phyloP scores from a whole-genome alignment of 1,140 invertebrate genomes.

The Trichogramma pretiosum region DNA sequence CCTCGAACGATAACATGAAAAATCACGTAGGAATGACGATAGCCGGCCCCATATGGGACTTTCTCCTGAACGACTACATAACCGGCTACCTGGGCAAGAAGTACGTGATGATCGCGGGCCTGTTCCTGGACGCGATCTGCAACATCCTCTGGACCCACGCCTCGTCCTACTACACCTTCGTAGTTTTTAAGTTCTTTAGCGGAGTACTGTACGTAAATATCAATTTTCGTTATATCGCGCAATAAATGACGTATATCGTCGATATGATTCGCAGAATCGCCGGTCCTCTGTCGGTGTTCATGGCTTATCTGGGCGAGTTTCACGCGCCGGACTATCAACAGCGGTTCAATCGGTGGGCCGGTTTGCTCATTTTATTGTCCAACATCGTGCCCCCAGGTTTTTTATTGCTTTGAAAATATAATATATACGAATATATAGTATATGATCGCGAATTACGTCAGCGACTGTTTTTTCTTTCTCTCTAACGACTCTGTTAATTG shows the following conservation, averaged over 20 bases:
- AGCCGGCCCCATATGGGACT: conserved; percentile 50
- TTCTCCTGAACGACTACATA: conserved; percentile 33
- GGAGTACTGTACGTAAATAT: conserved; percentile 49
- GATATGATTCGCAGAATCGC: conserved; percentile 34
- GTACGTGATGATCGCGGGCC: conserved; percentile 43
- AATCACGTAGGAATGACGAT: conserved; percentile 46
- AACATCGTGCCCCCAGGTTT: conserved; percentile 37
- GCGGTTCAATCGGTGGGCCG: conserved; percentile 29
- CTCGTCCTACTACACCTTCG: conserved; percentile 46
- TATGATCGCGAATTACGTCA: not conserved
- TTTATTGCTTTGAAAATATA: not conserved
- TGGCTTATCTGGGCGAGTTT: conserved; percentile 39
- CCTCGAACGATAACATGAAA: not conserved
- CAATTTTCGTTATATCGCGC: not conserved
- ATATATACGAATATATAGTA: not conserved
- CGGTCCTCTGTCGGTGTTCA: conserved; percentile 36
- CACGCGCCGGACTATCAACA: conserved; percentile 31
- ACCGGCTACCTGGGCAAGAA: conserved; percentile 44
- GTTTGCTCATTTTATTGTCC: conserved; percentile 28
- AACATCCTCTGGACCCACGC: conserved; percentile 45
- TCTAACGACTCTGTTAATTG: not conserved
- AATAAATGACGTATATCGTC: not conserved
- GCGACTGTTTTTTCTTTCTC: not conserved
- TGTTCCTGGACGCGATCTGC: conserved; percentile 48
- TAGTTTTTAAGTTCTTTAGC: conserved; percentile 49